Percentiles rank a stretch among this genome's conserved stretches.
Conservation (phyloP, 2,797 vertebrate species). For the Pantherophis alleghaniensis region DNA sequence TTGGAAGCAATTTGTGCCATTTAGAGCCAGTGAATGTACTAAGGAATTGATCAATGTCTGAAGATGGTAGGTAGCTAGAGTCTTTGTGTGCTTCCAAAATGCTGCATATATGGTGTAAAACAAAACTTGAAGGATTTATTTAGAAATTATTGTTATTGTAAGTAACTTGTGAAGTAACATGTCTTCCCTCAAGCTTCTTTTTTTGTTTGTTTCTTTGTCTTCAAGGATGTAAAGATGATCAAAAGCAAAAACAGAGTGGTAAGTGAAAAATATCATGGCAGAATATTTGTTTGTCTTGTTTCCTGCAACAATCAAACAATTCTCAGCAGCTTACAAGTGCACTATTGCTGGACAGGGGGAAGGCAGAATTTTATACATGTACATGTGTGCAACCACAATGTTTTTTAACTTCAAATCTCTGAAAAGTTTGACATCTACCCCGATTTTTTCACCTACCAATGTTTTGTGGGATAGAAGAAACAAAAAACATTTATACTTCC, state of each 20-base stretch:
- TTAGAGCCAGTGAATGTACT: background rate
- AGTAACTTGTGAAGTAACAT: background rate
- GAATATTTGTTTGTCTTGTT: background rate
- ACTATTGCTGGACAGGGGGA: background rate
- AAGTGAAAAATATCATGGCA: background rate
- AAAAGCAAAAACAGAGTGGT: conserved; percentile 10
- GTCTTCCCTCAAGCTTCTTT: background rate
- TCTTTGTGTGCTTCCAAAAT: background rate
- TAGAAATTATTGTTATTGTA: background rate
- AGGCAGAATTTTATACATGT: background rate
- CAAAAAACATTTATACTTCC: background rate
- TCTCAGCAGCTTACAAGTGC: background rate
- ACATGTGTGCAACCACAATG: background rate
- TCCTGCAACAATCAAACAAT: background rate
- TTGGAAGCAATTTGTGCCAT: background rate
- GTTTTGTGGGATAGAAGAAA: background rate
- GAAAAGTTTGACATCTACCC: background rate
- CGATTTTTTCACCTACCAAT: background rate
- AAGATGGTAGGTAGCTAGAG: background rate
- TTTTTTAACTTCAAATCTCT: background rate
- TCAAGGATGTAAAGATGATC: conserved; percentile 3
- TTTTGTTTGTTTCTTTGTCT: background rate
- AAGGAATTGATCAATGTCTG: background rate
- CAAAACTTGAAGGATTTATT: background rate
- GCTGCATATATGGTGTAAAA: background rate